phyloP scores from a whole-genome alignment of 2,113 vertebrate genomes.

The Geococcyx californianus region DNA sequence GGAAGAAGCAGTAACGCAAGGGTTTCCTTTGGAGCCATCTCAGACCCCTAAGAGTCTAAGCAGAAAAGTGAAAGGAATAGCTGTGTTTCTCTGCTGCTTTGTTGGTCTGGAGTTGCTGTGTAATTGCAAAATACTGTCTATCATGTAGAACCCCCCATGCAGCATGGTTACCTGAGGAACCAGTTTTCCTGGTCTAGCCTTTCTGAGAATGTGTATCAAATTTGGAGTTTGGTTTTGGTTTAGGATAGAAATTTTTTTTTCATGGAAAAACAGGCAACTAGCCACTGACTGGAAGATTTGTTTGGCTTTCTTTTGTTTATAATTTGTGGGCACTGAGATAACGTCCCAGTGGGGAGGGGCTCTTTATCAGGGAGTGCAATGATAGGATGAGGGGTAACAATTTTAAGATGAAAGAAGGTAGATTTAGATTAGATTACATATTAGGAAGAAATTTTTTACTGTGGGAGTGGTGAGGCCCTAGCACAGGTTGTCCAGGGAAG shows the following conservation, averaged over 20 bases:
- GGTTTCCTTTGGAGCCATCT: neutral
- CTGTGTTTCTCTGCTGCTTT: neutral
- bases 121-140: neutral
- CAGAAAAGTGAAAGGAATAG: fast-evolving
- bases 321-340: neutral
- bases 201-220: neutral
- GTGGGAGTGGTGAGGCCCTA: too few species aligned
- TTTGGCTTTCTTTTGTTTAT: neutral
- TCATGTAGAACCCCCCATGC: neutral
- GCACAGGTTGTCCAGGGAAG: too few species aligned
- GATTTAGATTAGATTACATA: too few species aligned
- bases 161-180: neutral
- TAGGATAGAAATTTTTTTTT: too few species aligned
- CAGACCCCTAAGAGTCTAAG: neutral
- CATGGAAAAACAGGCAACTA: neutral
- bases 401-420: too few species aligned
- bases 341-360: neutral
- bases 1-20: neutral
- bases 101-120: neutral
- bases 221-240: neutral
- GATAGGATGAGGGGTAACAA: too few species aligned
- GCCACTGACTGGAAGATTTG: neutral
- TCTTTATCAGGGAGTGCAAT: too few species aligned
- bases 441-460: too few species aligned
- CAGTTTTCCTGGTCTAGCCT: neutral